Conservation (phyloP, 2,888 invertebrate species). For the Tanypteryx hageni region DNA sequence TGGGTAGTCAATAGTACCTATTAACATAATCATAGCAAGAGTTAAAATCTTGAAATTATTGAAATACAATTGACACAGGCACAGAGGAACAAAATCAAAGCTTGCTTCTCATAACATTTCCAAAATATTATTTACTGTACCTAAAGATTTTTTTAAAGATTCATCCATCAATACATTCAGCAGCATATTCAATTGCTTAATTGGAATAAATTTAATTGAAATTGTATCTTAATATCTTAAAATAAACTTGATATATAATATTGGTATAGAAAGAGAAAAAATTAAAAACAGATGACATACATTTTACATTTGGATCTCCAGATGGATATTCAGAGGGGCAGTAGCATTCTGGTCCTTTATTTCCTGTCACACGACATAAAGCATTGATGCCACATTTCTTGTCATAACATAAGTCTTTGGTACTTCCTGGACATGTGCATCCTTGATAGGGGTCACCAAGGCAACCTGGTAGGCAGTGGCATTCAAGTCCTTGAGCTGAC, state of each 20-base stretch:
- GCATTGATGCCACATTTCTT: conserved; percentile 90
- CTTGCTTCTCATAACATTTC: not conserved
- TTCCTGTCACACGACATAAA: conserved; percentile 84
- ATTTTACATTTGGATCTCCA: conserved; percentile 91
- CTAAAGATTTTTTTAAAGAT: not conserved
- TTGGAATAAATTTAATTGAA: not conserved
- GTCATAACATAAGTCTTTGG: conserved; percentile 85
- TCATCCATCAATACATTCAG: not conserved
- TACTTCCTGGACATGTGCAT: conserved; percentile 83
- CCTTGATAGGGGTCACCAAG: conserved; percentile 88
- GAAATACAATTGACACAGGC: not conserved
- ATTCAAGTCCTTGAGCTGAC: conserved; percentile 85
- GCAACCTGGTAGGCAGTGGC: conserved; percentile 88
- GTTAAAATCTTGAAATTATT: not conserved
- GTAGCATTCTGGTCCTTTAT: conserved; percentile 85
- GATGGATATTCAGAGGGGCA: conserved; percentile 89
- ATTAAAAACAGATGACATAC: conserved; percentile 78
- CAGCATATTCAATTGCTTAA: not conserved
- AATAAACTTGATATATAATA: too few relatives aligned
- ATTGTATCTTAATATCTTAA: too few relatives aligned
- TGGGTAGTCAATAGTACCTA: conserved; percentile 80
- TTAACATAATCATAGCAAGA: not conserved
- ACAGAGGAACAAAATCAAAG: too few relatives aligned
- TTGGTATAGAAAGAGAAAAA: too few relatives aligned
- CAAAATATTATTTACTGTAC: not conserved